Evolutionary conservation across 2,888 invertebrate species (phyloP), one percentile per base, ranked within the genome.

Genomic region (Caenorhabditis japonica): DNA sequence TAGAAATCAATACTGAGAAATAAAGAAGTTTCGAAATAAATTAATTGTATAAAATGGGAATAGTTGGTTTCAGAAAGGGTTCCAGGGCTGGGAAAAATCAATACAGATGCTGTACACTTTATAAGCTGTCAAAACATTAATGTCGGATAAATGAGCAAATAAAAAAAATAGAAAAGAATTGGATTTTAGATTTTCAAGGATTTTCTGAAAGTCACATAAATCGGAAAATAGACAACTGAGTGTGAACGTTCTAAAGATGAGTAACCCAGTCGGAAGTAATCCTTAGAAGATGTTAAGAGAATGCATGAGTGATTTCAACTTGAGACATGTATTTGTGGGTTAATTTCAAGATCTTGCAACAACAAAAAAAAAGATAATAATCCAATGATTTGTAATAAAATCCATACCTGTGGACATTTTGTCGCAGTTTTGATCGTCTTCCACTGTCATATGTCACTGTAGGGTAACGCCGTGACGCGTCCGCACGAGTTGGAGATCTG

Each of bases 401-500:
- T 7, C 23, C 34, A 62, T 25, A 72, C 71, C 73, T 69, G 73
- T n/a, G 1, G 66, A 56, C 74, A 74, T 74, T 68, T 74, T 74
- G 56, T 41, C 68, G 19, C 56, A 56, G 21, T 71, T 68, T 17
- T 61, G 59, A 64, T 75, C 71, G 55, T 72, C 77, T 33, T 75
- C 75, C 47, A 77, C 75, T 43, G 77, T 77, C 77, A 77, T 77
- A 56, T 27, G 71, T 58, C 41, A 17, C 19, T 66, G 56, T 39
- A 27, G 33, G 43, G 38, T 34, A 66, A 73, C 76, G 76, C 59
- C 49, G 58, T 52, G 47, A 61, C 70, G 73, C 69, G 61, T 68
- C 76, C 23, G 47, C 47, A 30, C 41, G 64, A n/a, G n/a, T n/a
- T 60, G 61, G 51, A 59, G 73, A 53, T 64, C 76, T 76, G 64